Percentiles rank a stretch among this genome's conserved stretches.
Evolutionary conservation across 2,888 invertebrate genomes (phyloP).

Genomic region (Ectemnius continuus): DNA sequence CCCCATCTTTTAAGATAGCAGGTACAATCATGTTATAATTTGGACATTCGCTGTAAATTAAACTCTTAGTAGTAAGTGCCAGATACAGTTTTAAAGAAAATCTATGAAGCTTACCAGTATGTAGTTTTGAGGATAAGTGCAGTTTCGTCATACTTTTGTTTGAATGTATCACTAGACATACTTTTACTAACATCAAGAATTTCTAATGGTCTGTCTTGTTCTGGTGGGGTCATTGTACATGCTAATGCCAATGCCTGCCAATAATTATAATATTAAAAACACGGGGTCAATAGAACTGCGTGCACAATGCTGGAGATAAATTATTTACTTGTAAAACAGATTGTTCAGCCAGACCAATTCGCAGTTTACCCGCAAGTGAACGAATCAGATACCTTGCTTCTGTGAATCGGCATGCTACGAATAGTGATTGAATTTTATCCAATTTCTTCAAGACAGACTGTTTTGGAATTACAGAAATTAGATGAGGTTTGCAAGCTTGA

Average conservation of each 20-base stretch:
- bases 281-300: not conserved
- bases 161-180: constrained; percentile 84
- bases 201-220: constrained; percentile 84
- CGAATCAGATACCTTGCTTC: constrained; percentile 95
- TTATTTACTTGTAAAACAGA: constrained; percentile 85
- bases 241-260: constrained; percentile 92
- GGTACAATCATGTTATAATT: constrained; percentile 93
- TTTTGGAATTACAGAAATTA: constrained; percentile 43
- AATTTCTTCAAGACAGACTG: constrained; percentile 91
- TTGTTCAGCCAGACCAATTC: constrained; percentile 98
- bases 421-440: constrained; percentile 93
- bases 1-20: constrained; percentile 87
- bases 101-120: constrained; percentile 84
- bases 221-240: constrained; percentile 89
- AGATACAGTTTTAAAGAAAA: not conserved
- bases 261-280: constrained; percentile 17
- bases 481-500: too few relatives aligned
- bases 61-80: constrained; percentile 11
- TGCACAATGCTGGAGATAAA: too few relatives aligned
- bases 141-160: constrained; percentile 86
- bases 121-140: constrained; percentile 92
- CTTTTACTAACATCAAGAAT: constrained; percentile 83
- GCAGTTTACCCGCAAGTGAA: constrained; percentile 94
- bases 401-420: constrained; percentile 92
- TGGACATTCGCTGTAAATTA: constrained; percentile 90